Base-by-base conservation (phyloP, 2,888 invertebrate genomes). In the Epirrhoe alternata region DNA sequence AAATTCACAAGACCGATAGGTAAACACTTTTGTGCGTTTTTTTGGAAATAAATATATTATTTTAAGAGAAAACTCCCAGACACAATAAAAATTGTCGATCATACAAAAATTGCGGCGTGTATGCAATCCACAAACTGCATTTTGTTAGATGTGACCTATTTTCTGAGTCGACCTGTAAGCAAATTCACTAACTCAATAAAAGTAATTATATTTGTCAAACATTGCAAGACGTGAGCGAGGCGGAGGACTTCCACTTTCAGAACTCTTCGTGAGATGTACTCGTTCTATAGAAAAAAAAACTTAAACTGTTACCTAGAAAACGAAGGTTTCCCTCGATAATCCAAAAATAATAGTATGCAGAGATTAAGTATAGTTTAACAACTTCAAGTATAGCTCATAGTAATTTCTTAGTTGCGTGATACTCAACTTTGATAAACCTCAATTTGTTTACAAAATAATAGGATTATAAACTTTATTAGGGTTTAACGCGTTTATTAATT, bases 161-260 rank as follows among this genome's bases (percentile, higher is more conserved):
- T 1, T 8, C 38, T 10, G 38, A 8, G 38, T 38, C 7, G 38
- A 38, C 38, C 38, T 38, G 38, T 38, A 38, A 38, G 38, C 60
- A 67, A 63, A 70, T 67, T 65, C 52, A 47, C 35, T 54, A 70
- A 70, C 67, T 70, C 67, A 62, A 70, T 70, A 60, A 61, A 65
- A 70, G 65, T 67, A 70, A 70, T 70, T 67, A 70, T 70, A 70
- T 70, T 70, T 70, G 69, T 70, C 70, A 70, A 70, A 70, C 70
- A 67, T 65, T 62, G 33, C 33, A 14, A 35, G 38, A 54, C 14
- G 38, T 54, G 38, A 16, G 53, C 53, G 35, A 53, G 16, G 14
- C 14, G 3, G 33, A 7, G 33, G 7, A 1, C 33, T 33, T 33
- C 7, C 24, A 24, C 24, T 24, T 24, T 24, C 24, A 24, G 24